phyloP scores from a whole-genome alignment of 2,113 vertebrate genomes.

The Syngnathus floridae region DNA sequence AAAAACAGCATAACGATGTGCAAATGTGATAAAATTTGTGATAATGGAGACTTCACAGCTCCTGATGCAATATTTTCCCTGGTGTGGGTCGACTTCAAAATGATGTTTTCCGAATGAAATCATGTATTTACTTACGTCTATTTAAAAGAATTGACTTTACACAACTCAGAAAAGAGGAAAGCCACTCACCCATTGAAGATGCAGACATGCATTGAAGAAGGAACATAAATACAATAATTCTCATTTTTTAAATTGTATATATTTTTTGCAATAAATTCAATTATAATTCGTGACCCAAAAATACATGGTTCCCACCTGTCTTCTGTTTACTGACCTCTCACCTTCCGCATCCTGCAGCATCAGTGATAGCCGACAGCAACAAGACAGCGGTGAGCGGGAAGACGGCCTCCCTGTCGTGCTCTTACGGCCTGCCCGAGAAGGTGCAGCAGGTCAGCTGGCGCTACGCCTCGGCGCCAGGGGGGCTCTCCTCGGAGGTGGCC shows the following conservation, averaged over 20 bases:
- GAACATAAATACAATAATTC: no score
- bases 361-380: conserved; percentile 51
- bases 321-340: neutral
- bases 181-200: no score
- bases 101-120: neutral
- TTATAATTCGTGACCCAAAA: no score
- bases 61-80: neutral
- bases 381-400: conserved; percentile 69
- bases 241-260: no score
- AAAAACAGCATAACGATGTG: neutral
- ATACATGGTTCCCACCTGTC: neutral
- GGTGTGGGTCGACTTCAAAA: neutral
- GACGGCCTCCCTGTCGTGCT: conserved; percentile 59
- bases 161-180: no score
- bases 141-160: no score
- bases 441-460: conserved; percentile 67
- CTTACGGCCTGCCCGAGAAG: conserved; percentile 67
- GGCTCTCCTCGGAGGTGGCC: conserved; percentile 49
- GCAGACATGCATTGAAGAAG: no score
- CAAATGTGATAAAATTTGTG: neutral
- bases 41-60: neutral
- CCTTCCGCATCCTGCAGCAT: conserved; percentile 33
- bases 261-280: no score
- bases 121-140: neutral
- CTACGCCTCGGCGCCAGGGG: conserved; percentile 33